Conservation (phyloP, 1,140 invertebrate species). For the Dryas iulia region DNA sequence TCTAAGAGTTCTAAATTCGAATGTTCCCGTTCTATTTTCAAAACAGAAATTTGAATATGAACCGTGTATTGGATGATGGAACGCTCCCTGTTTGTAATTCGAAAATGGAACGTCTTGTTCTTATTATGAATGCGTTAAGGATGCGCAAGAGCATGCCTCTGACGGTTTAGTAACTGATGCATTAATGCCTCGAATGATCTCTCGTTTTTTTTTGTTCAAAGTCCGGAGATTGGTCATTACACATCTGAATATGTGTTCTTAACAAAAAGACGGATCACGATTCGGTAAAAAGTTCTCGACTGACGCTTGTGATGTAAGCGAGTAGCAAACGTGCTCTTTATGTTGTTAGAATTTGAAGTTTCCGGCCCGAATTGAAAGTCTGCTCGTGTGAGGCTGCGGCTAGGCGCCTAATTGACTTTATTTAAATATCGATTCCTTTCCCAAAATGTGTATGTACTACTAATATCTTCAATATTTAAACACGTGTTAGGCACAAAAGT, state of each 20-base stretch:
- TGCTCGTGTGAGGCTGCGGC: slow-evolving; percentile 1
- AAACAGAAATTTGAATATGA: slow-evolving; percentile 73
- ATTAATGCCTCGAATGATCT: slow-evolving; percentile 73
- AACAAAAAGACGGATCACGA: slow-evolving; percentile 71
- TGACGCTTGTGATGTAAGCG: slow-evolving; percentile 64
- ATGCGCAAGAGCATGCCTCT: slow-evolving; percentile 73
- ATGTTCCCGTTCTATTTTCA: slow-evolving; percentile 59
- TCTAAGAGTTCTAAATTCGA: slow-evolving; percentile 38
- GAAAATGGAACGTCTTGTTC: slow-evolving; percentile 70
- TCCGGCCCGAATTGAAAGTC: slow-evolving; percentile 62
- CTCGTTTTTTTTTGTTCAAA: slow-evolving; percentile 62
- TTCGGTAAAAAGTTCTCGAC: slow-evolving; percentile 61
- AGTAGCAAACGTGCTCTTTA: slow-evolving; percentile 72
- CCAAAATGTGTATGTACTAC: neutral
- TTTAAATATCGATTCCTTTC: slow-evolving; percentile 40
- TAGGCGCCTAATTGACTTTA: slow-evolving; percentile 20
- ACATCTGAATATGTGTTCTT: slow-evolving; percentile 75
- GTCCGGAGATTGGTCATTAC: slow-evolving; percentile 77
- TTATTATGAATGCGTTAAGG: slow-evolving; percentile 75
- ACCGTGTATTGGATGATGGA: slow-evolving; percentile 53
- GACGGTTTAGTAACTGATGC: slow-evolving; percentile 77
- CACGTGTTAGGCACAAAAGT: slow-evolving; percentile 2
- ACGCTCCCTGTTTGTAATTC: slow-evolving; percentile 67
- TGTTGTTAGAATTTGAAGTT: slow-evolving; percentile 70
- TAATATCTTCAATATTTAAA: neutral